Conservation (phyloP, 92 coral and sea anemone genomes). For the Blastomussa wellsi region DNA sequence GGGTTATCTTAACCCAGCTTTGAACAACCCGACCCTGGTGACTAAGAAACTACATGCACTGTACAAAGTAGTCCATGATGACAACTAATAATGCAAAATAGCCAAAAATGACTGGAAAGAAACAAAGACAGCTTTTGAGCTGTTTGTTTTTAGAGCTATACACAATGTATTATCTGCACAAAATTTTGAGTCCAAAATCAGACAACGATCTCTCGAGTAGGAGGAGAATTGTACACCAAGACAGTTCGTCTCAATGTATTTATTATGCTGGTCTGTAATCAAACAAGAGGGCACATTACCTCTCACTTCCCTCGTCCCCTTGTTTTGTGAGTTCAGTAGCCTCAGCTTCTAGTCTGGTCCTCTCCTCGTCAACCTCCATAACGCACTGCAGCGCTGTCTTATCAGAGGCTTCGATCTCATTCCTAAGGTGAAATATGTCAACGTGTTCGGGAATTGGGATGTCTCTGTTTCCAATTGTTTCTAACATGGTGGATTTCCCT, state of each 20-base stretch:
- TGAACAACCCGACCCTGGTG: too few species aligned
- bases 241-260: too few species aligned
- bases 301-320: constrained; percentile 96
- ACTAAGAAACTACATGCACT: too few species aligned
- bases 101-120: too few species aligned
- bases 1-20: too few species aligned
- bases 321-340: constrained; percentile 84
- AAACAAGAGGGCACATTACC: constrained; percentile 35
- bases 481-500: constrained; percentile 98
- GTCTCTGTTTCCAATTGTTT: constrained; percentile 85
- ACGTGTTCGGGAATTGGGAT: constrained; percentile 90
- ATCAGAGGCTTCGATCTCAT: constrained; percentile 90
- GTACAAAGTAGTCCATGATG: too few species aligned
- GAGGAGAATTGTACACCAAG: background rate
- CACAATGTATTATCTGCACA: too few species aligned
- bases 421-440: constrained; percentile 91
- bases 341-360: constrained; percentile 87
- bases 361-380: constrained; percentile 95
- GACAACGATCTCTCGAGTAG: background rate
- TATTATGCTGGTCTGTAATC: too few species aligned
- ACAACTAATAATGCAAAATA: too few species aligned
- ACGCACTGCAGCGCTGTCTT: constrained; percentile 94
- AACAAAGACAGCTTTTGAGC: too few species aligned
- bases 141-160: too few species aligned
- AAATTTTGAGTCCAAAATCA: too few species aligned